A percentile compares a stretch with the other conserved stretches of the same genome.
phyloP scores from a whole-genome alignment of 2,797 vertebrate species.

The Gallinago solitaria region DNA sequence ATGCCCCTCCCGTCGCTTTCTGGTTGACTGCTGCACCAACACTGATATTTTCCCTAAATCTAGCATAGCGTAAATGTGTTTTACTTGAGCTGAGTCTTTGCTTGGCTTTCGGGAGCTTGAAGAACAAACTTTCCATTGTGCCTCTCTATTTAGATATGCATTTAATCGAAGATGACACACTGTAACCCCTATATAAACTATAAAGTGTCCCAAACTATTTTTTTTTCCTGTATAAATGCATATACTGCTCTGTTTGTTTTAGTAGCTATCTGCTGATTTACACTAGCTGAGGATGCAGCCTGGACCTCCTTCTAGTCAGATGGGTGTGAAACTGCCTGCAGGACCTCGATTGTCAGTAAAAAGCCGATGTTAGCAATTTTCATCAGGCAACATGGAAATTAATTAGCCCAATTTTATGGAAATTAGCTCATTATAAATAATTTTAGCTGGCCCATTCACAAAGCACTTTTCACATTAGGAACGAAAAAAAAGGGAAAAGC shows the following conservation, averaged over 20 bases:
- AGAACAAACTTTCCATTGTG: background rate
- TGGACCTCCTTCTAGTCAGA: conserved; percentile 37
- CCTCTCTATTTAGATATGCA: background rate
- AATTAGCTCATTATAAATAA: conserved; percentile 76
- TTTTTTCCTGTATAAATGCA: background rate
- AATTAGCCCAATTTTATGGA: conserved; percentile 78
- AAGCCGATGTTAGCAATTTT: conserved; percentile 71
- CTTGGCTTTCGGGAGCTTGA: background rate
- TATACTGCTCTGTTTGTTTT: background rate
- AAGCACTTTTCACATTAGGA: conserved; percentile 61
- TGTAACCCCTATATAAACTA: background rate
- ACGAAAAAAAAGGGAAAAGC: background rate
- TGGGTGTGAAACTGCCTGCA: conserved; percentile 28
- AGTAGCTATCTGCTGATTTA: background rate
- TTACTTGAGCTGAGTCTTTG: background rate
- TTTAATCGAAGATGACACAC: background rate
- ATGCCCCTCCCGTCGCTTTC: background rate
- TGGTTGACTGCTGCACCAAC: background rate
- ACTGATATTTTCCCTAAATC: background rate
- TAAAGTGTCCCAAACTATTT: background rate
- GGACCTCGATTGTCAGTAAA: conserved; percentile 65
- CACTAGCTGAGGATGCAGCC: conserved; percentile 11
- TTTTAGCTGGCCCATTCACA: conserved; percentile 76
- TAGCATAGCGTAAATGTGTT: background rate
- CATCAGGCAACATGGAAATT: conserved; percentile 73